Base-by-base conservation (phyloP, 2,797 vertebrate species). In the Otus scops region DNA sequence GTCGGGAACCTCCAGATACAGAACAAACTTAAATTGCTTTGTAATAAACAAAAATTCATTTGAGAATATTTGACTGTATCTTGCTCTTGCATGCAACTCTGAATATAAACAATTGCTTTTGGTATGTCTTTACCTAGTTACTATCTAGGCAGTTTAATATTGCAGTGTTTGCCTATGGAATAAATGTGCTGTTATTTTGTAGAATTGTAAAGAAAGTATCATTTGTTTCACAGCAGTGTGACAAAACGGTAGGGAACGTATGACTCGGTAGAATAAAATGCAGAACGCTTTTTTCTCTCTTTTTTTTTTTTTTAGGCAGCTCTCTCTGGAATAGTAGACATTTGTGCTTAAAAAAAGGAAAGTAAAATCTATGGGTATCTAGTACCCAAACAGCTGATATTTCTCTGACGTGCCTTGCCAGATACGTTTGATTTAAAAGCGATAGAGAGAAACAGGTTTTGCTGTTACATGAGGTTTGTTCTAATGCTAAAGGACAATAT, bases 221-320 rank as follows among this genome's bases (percentile, higher is more conserved):
- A 17, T 92, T 96, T 97, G 95, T 97, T 96, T 92, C 64, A 48
- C 75, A 92, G 75, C 86, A 85, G 71, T 64, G 85, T 88, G 94
- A 95, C 95, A 90, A 85, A 96, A 89, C 1, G 13, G 32, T 74
- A 80, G 92, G 60, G 93, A 93, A 69, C 20, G 0, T 96, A 75
- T 96, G 95, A 96, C 93, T 96, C 36, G 78, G n/a, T 93, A 89
- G 61, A 96, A 96, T 88, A 74, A 92, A 96, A 92, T 75, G 71
- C 85, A 88, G 45, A 95, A 65, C 15, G 2, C 78, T 91, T 91
- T 39, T 54, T 13, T 43, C 54, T 85, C 26, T 78, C 36, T 57
- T 36, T 88, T 75, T 59, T 47, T 32, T 75, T 60, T 47, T 43
- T 43, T 43, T 43, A 32, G 68, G 13, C 60, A 85, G 75, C 22